Evolutionary conservation across 2,888 invertebrate genomes (phyloP), one percentile per base, ranked within the genome.

Genomic region (Autographa gamma): DNA sequence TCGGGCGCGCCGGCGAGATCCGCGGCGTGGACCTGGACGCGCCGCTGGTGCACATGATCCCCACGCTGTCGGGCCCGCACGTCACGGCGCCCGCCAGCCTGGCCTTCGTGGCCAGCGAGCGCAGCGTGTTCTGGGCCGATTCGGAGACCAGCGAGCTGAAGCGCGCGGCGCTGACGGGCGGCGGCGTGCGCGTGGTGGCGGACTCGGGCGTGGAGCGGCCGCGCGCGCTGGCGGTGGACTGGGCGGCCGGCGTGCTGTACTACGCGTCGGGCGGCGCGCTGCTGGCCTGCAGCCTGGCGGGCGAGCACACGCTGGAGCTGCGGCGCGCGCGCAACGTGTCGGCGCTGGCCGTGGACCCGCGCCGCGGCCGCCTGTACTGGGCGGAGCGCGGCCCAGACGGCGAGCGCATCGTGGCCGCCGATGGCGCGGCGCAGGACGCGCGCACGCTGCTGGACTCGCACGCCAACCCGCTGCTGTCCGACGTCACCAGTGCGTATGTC

Each of bases 161-260:
- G 85, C 74, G 85, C 74, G 96, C 73, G 97, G 97, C 16, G 94
- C 97, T 97, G 32, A 96, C 97, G 4, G 96, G 97, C 58, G 97
- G 97, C 18, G 89, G 82, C 69, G 84, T 75, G 69, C 63, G 62
- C 63, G 82, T 86, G 73, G 96, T 98, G 71, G 97, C 98, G 63
- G 98, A 98, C 90, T 97, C 97, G 60, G 97, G 96, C 60, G 92
- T 96, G 72, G 95, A 95, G 79, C 93, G 95, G 80, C 97, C 97
- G 41, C 96, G 96, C 66, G 98, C 97, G 3, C 96, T 98, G 88
- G 98, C 98, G 52, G 96, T 98, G 71, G 98, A 98, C 95, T 98
- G 98, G 98, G 96, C 98, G 71, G 97, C 98, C 18, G 95, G 97
- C 60, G 96, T 97, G 86, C 96, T 98, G 92, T 98, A 97, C 93